Evolutionary conservation across 2,888 invertebrate species (phyloP).

Genomic region (Diaphora mendica): DNA sequence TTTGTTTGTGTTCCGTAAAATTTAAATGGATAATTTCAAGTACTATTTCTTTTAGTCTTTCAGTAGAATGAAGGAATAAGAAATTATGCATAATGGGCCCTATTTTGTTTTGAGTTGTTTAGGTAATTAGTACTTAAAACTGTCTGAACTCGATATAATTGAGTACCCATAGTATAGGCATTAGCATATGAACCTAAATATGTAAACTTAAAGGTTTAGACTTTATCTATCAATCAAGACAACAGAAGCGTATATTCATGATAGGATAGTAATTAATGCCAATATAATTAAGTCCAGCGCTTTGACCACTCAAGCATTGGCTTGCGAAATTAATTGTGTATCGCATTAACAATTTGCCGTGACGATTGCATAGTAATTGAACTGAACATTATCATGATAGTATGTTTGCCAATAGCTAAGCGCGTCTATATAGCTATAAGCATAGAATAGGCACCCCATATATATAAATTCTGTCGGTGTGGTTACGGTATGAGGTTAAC

Average conservation of each 20-base stretch:
- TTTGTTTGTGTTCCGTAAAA: no score
- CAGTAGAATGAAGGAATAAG: no score
- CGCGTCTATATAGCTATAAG: background rate
- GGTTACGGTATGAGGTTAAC: conserved; percentile 9
- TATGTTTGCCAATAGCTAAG: background rate
- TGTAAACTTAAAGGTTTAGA: background rate
- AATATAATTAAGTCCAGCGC: background rate
- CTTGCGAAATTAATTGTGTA: background rate
- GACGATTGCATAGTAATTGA: background rate
- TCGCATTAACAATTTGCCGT: background rate
- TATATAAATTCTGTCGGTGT: conserved; percentile 16
- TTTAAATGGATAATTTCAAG: no score
- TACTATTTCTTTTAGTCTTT: no score
- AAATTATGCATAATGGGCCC: no score
- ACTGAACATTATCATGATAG: background rate
- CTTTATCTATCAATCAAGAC: background rate
- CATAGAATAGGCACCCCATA: background rate
- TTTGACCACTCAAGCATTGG: background rate
- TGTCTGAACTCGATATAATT: background rate
- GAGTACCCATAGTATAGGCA: background rate
- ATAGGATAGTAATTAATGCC: background rate
- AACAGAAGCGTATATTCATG: background rate
- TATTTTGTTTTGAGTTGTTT: no score
- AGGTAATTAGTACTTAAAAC: no score
- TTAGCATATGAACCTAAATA: background rate